A percentile compares a stretch with the other conserved stretches of the same genome.
These are phyloP conservation scores for Malurus alboscapulatus DNA, from an alignment of 2,113 vertebrate genomes.

Conservation along the genomic window DNA sequence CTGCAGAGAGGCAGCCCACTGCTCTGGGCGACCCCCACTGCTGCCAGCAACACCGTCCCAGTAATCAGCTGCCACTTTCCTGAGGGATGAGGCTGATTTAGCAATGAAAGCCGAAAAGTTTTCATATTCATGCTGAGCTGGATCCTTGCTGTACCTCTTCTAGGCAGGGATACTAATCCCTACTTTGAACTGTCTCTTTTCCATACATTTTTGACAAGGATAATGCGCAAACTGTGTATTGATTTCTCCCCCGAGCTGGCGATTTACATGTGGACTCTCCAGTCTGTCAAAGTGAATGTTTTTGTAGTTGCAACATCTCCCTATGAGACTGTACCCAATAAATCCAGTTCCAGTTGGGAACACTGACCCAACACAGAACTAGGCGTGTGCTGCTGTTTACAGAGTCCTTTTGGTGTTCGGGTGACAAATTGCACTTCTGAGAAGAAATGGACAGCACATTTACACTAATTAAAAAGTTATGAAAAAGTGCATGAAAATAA, in stretches of 20 bases:
- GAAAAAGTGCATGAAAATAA: background rate
- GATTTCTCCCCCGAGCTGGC: background rate
- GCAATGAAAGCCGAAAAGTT: background rate
- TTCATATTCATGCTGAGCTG: background rate
- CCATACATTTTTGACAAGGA: background rate
- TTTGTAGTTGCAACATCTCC: background rate
- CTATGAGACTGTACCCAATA: background rate
- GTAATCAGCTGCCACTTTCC: background rate
- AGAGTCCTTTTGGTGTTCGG: background rate
- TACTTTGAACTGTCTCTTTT: background rate
- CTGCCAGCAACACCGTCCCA: background rate
- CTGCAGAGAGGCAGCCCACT: background rate
- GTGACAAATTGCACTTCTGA: rapidly evolving
- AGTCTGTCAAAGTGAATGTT: background rate
- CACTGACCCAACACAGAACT: background rate
- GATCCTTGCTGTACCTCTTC: background rate
- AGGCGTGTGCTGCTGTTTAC: background rate
- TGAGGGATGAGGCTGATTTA: background rate
- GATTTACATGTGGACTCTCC: background rate
- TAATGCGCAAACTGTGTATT: rapidly evolving
- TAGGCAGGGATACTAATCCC: background rate
- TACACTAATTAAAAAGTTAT: background rate
- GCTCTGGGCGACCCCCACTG: background rate
- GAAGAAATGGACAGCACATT: background rate
- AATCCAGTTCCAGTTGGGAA: background rate